Conservation (phyloP, 1,140 invertebrate genomes). For the Cotesia glomerata region DNA sequence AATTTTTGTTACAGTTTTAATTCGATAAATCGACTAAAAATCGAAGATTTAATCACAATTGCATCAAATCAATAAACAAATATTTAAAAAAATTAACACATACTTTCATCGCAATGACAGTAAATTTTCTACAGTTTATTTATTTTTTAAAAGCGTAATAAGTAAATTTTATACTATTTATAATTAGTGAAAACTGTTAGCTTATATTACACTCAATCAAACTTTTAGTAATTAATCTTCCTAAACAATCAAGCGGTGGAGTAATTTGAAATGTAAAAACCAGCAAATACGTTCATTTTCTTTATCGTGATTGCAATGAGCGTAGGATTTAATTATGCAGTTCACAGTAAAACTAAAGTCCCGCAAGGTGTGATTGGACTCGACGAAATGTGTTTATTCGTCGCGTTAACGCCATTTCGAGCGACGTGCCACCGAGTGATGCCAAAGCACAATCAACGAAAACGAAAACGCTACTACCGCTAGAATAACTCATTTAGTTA, state of each 20-base stretch:
- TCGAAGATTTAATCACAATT: too few species aligned
- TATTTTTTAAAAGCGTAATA: too few species aligned
- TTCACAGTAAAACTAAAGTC: constrained; percentile 39
- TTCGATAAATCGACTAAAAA: too few species aligned
- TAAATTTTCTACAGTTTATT: too few species aligned
- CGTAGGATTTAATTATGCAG: constrained; percentile 41
- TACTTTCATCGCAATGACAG: too few species aligned
- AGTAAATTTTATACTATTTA: too few species aligned
- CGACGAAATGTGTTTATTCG: constrained; percentile 58
- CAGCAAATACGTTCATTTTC: not conserved
- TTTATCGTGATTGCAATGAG: not conserved
- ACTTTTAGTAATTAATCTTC: too few species aligned
- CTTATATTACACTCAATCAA: too few species aligned
- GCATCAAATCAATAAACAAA: too few species aligned
- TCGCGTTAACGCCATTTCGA: constrained; percentile 55
- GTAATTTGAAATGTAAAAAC: not conserved
- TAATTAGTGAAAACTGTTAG: too few species aligned
- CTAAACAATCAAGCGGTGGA: not conserved
- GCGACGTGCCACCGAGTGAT: constrained; percentile 29
- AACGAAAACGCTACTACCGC: not conserved
- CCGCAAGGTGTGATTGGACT: constrained; percentile 53
- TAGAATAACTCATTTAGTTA: not conserved
- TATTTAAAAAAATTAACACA: too few species aligned
- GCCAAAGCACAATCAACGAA: constrained; percentile 22
- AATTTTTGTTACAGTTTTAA: too few species aligned